Evolutionary conservation across 2,888 invertebrate species (phyloP), one percentile per base, ranked within the genome.

Genomic region (Dorcus parallelipipedus): DNA sequence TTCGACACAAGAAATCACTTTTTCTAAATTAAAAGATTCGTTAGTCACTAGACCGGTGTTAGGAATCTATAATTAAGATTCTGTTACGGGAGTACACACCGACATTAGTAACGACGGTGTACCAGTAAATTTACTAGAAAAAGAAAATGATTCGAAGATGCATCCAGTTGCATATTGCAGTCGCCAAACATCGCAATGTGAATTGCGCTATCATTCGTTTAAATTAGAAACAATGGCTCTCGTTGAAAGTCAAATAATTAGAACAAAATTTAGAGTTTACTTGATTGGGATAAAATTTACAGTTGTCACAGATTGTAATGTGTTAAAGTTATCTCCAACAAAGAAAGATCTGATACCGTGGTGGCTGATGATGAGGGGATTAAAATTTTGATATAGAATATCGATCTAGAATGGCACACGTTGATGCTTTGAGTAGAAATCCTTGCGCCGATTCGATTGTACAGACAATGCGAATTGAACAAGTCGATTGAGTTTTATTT

Each of bases 191-290:
- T 14, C 14, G 14, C 14, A 14, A 14, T 67, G 69, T 6, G 71
- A 75, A 62, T 59, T 64, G 20, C 70, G 68, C 49, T 74, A 72
- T 47, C 47, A 52, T n/a, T 71, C 72, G 10, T 76, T n/a, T n/a
- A 73, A 76, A 45, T 54, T 77, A 2, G 75, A 76, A 66, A 71
- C 73, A 2, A 51, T 74, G 8, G 74, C 73, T 0, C 59, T 76
- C 3, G 64, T 75, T 9, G 57, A 71, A 59, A 68, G 73, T 0
- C 43, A 14, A n/a, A 14, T 76, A 1, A 70, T 71, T 23, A 14
- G 1, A 14, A 14, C 14, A 14, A 74, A 72, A 54, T 76, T 75
- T 61, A 42, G 72, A n/a, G 63, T 71, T 1, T 74, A 73, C 54
- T 55, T 76, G 4, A 38, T 4, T 75, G 8, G n/a, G n/a, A n/a